These are phyloP conservation scores for Falco peregrinus DNA, from an alignment of 2,797 vertebrate species.

Conservation along the genomic window DNA sequence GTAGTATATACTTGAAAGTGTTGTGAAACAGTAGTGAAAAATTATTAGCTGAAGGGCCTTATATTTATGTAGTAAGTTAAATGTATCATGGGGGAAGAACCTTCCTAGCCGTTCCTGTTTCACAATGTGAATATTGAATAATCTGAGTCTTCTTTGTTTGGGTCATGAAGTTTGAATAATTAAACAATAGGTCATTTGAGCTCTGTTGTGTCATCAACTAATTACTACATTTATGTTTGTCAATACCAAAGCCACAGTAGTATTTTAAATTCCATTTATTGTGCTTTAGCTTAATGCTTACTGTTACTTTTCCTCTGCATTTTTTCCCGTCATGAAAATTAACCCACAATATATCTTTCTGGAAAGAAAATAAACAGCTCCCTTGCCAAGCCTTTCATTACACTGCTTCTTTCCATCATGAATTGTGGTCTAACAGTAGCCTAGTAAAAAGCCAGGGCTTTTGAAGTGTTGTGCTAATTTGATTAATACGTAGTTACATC, in stretches of 20 bases:
- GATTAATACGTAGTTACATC: constrained; percentile 87
- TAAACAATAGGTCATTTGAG: constrained; percentile 73
- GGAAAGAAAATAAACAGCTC: constrained; percentile 79
- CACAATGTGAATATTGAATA: constrained; percentile 63
- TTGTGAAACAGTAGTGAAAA: background rate
- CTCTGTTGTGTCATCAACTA: constrained; percentile 75
- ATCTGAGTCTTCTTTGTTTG: constrained; percentile 62
- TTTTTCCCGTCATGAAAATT: constrained; percentile 80
- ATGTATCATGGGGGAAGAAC: background rate
- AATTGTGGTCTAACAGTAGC: constrained; percentile 83
- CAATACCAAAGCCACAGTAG: constrained; percentile 41
- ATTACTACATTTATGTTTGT: constrained; percentile 74
- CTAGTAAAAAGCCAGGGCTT: constrained; percentile 80
- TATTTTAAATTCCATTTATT: constrained; percentile 75
- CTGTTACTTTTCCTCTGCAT: constrained; percentile 70
- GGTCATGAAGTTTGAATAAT: constrained; percentile 76
- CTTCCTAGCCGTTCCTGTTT: constrained; percentile 11
- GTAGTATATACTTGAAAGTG: background rate
- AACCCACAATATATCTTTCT: constrained; percentile 79
- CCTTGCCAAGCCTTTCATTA: constrained; percentile 83
- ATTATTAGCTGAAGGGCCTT: background rate
- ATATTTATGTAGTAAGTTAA: background rate
- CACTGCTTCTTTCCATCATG: constrained; percentile 79
- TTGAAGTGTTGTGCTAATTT: constrained; percentile 90
- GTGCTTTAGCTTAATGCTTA: constrained; percentile 68